Evolutionary conservation across 53 echinoderm and acorn worm genomes (phyloP), one percentile per base, ranked within the genome.

Genomic region (Stichopus horrens): DNA sequence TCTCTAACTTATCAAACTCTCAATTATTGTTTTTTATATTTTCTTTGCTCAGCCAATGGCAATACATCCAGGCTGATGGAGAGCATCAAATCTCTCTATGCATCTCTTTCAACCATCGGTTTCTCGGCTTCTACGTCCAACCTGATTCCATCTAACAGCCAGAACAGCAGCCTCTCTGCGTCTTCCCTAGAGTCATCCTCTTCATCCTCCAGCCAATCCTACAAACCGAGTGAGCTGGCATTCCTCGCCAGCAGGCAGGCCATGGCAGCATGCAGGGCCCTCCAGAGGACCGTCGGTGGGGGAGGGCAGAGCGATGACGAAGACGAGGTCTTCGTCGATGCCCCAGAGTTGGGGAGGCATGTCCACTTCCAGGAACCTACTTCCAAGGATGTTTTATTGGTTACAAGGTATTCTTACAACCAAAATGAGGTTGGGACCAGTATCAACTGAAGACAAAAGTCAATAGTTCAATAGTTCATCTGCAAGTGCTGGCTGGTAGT

Each of bases 221-320:
- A 79, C 57, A 90, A 91, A 14, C 96, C 96, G 37, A 91, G 91
- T 14, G 95, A 96, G 73, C 79, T 96, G 58, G 96, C 95, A 22
- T 74, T 84, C 1, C 90, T 96, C 10, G 96, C 96, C 23, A 91
- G 95, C 22, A 86, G 94, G 54, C 96, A 96, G 88, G 82, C 93
- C 5, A 73, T 89, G 19, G 89, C 84, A 20, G 73, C 88, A 77
- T 80, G 89, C 21, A 82, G 60, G 54, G 88, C 76, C 53, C 90
- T 96, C 7, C 86, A 83, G 76, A 91, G 88, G 67, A 90, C 89
- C 68, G 75, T 96, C 37, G 88, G 86, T 7, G 80, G 68, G 71
- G 76, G 76, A 68, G 67, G 55, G 55, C 58, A 89, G 8, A 23
- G 60, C 68, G 84, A 84, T 0, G 67, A 67, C 51, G 85, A 63